Base-by-base conservation (phyloP, 2,797 vertebrate species). In the Falco berigora region DNA sequence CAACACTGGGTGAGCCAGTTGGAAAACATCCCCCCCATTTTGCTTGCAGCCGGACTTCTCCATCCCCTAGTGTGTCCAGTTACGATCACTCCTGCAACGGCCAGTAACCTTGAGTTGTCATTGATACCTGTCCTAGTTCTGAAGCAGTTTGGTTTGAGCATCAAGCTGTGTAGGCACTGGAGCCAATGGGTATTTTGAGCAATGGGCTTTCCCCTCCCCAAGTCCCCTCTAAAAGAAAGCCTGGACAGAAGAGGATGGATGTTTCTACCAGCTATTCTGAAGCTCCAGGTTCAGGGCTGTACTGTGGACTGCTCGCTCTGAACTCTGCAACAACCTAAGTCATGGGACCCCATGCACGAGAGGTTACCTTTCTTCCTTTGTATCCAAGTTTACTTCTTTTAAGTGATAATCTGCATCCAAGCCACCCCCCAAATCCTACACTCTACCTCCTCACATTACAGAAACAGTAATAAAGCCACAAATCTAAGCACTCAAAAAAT, bases 331-430 rank as follows among this genome's bases (percentile, higher is more conserved):
- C 4, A 6, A 67, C 42, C 44, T 22, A 64, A 76, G 36, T 13
- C 16, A 23, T 1, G 18, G 24, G 25, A 72, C 27, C 59, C 14
- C 25, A 25, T 0, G 4, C 8, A 14, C 1, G 3, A 69, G n/a
- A 36, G 61, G 47, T 11, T 30, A 30, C 12, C 36, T 47, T 55
- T 77, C 77, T 42, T 72, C 46, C 50, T 58, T 23, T 66, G 9
- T 27, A 88, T 24, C 55, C 24, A 68, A 8, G 24, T 64, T 78
- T 23, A 50, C 32, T 62, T 64, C 50, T 55, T 28, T 52, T 10
- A 58, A 82, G 47, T 61, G 34, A 75, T 7, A 84, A 66, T 10
- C 30, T 82, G 40, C 34, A 59, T 19, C 20, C 23, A 34, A 78
- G 46, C 11, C 62, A 66, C 4, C 6, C 16, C 53, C 14, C 38